These are phyloP conservation scores for Limulus polyphemus DNA, from an alignment of 2,888 invertebrate genomes.

Conservation along the genomic window DNA sequence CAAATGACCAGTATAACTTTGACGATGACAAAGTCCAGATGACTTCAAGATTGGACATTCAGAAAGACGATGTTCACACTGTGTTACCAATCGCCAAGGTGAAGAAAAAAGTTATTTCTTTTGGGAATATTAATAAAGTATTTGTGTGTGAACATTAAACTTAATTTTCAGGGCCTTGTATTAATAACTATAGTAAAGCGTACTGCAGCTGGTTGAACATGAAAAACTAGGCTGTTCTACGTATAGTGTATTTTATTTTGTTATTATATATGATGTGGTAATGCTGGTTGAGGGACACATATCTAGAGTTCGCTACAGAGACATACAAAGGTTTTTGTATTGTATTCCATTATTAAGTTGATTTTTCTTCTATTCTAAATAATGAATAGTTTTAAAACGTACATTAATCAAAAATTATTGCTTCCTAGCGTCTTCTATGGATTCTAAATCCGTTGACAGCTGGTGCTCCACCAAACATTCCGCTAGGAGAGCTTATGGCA, in stretches of 20 bases:
- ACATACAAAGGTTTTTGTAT: too few species aligned
- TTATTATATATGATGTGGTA: not conserved
- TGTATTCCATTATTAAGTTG: too few species aligned
- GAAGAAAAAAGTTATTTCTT: conserved; percentile 22
- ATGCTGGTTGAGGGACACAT: not conserved
- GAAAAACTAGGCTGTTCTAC: not conserved
- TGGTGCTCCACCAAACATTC: too few species aligned
- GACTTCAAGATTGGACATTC: conserved; percentile 70
- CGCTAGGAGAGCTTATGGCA: too few species aligned
- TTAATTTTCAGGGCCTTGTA: conserved; percentile 2
- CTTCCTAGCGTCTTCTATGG: too few species aligned
- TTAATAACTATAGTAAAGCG: not conserved
- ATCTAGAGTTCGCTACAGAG: too few species aligned
- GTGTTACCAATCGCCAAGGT: conserved; percentile 89
- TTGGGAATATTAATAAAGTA: conserved; percentile 10
- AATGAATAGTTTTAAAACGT: too few species aligned
- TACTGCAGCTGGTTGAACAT: conserved; percentile 1
- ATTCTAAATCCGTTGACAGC: too few species aligned
- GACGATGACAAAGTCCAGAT: conserved; percentile 47
- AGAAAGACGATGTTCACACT: conserved; percentile 86
- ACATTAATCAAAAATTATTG: too few species aligned
- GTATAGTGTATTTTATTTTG: not conserved
- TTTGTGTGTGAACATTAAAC: not conserved
- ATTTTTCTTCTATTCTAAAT: too few species aligned
- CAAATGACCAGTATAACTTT: conserved; percentile 35